Evolutionary conservation across 2,113 vertebrate species (phyloP).

Genomic region (Aegotheles bennettii): DNA sequence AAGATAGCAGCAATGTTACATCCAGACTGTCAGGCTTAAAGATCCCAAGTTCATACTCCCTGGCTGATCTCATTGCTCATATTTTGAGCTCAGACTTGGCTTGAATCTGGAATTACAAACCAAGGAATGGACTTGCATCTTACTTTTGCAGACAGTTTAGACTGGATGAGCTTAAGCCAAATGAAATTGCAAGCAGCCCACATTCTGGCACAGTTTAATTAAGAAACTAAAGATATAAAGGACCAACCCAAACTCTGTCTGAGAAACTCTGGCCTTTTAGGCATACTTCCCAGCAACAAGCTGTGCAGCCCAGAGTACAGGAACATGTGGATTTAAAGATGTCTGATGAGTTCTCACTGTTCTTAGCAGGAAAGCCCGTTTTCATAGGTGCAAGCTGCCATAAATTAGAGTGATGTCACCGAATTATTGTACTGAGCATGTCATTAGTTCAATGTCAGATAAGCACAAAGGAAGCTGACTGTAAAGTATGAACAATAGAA

Average conservation of each 20-base stretch:
- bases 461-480: neutral
- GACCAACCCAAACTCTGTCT: neutral
- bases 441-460: conserved; percentile 20
- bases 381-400: neutral
- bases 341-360: neutral
- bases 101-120: conserved; percentile 16
- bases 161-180: conserved; percentile 45
- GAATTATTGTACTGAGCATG: neutral
- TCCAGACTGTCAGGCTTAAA: neutral
- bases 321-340: conserved; percentile 6
- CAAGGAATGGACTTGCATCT: neutral
- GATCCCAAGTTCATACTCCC: neutral
- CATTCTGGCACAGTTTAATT: conserved; percentile 28
- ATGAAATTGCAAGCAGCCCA: conserved; percentile 42
- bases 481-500: neutral
- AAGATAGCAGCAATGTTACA: neutral
- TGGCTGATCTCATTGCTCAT: conserved; percentile 7
- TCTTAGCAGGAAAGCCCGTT: neutral
- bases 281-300: conserved; percentile 52
- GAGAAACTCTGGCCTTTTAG: conserved; percentile 40
- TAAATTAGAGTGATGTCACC: conserved; percentile 25
- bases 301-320: conserved; percentile 11
- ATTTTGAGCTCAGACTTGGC: conserved; percentile 40
- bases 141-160: conserved; percentile 8
- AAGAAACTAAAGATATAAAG: conserved; percentile 15